These are phyloP conservation scores for Lasioglossum zephyrum DNA, from an alignment of 2,888 invertebrate genomes.

Conservation along the genomic window DNA sequence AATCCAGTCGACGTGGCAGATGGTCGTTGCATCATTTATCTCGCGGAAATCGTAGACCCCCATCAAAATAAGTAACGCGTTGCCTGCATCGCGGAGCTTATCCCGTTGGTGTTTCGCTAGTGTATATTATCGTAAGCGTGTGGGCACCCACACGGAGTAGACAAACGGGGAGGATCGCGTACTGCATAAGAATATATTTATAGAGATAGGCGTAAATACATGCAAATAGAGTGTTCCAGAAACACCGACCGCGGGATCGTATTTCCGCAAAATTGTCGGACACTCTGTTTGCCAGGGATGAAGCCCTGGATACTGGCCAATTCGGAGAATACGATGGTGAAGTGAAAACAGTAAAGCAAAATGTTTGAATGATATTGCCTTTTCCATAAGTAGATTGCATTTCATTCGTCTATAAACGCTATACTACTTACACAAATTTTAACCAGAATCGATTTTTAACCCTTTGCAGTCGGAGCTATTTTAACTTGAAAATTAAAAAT, in stretches of 20 bases:
- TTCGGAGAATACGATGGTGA: neutral
- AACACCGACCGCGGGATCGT: conserved; percentile 34
- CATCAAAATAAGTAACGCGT: conserved; percentile 66
- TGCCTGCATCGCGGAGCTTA: conserved; percentile 24
- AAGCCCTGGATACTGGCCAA: conserved; percentile 11
- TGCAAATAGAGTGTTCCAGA: conserved; percentile 43
- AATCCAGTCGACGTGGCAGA: conserved; percentile 42
- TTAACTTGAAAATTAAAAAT: too few species aligned
- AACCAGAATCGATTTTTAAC: too few species aligned
- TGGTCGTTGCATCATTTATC: conserved; percentile 70
- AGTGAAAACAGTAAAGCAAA: neutral
- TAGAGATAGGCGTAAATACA: conserved; percentile 41
- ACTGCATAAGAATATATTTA: conserved; percentile 44
- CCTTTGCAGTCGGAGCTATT: too few species aligned
- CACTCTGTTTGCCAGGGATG: conserved; percentile 2
- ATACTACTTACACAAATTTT: too few species aligned
- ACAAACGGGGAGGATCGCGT: neutral
- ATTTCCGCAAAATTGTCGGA: conserved; percentile 32
- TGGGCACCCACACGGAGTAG: neutral
- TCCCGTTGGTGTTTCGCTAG: conserved; percentile 15
- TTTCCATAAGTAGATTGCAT: too few species aligned
- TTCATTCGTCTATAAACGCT: too few species aligned
- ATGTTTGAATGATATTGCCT: too few species aligned
- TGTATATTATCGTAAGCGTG: neutral
- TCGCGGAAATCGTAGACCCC: conserved; percentile 68